These are phyloP conservation scores for Napeogenes inachia DNA, from an alignment of 2,888 invertebrate genomes.

Conservation along the genomic window DNA sequence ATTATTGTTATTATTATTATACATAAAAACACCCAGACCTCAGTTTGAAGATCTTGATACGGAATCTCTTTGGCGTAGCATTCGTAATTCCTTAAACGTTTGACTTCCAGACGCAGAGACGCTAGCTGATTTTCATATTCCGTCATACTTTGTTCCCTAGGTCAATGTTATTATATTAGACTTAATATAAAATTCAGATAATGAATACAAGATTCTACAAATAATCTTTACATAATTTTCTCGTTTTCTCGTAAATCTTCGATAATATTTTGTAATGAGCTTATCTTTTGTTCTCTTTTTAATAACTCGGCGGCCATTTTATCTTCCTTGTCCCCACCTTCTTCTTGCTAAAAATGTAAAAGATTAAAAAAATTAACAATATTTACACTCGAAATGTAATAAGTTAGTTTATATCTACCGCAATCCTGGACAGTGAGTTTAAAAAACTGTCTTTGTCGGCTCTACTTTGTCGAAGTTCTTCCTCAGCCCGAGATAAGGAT, in stretches of 20 bases:
- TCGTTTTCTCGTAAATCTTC: conserved; percentile 55
- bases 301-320: conserved; percentile 62
- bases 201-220: conserved; percentile 17
- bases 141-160: conserved; percentile 59
- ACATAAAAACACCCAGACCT: conserved; percentile 39
- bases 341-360: conserved; percentile 51
- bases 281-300: conserved; percentile 50
- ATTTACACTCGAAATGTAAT: no score
- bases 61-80: conserved; percentile 56
- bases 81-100: conserved; percentile 57
- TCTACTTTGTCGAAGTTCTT: conserved; percentile 58
- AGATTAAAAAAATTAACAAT: not conserved
- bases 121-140: conserved; percentile 60
- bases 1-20: not conserved
- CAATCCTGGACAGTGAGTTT: conserved; percentile 64
- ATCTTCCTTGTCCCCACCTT: conserved; percentile 51
- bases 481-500: conserved; percentile 55
- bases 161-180: not conserved
- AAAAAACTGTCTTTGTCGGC: conserved; percentile 73
- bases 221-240: conserved; percentile 49
- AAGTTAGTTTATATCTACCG: conserved; percentile 44
- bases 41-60: conserved; percentile 57
- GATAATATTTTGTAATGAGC: conserved; percentile 47
- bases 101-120: conserved; percentile 56
- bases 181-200: not conserved